Evolutionary conservation across 1,140 invertebrate species (phyloP), one percentile per base, ranked within the genome.

Genomic region (Archivesica marissinica): DNA sequence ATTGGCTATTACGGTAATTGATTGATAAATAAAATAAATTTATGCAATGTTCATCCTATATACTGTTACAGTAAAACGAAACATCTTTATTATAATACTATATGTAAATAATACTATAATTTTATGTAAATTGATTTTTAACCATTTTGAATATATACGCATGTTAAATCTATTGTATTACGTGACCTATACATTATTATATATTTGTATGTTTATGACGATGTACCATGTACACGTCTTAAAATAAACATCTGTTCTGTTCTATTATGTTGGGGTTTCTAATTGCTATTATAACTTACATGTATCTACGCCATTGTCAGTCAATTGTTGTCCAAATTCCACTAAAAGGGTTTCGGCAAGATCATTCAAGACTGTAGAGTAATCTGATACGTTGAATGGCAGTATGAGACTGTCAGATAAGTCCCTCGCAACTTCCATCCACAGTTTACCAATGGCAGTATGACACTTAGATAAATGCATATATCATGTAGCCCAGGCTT

Each of bases 371-470:
- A 75, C 81, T 13, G 17, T 20, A 38, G 86, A 84, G 77, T 90
- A 91, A 72, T 89, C 88, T 0, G 74, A 72, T 3, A 91, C 86
- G 61, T 93, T 92, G 39, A 94, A 91, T 6, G 94, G 94, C 17
- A 95, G 74, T 39, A 94, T 74, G 13, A 93, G 80, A 9, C 92
- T 89, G 82, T 95, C 94, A 13, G 93, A 90, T 47, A 95, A 87
- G 38, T 83, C 85, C 11, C 93, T 75, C 15, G 90, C 88, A 47
- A 94, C 54, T 77, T 94, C 93, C 9, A 87, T 88, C 88, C 89
- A 91, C 17, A 93, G 88, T 28, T 92, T 89, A n/a, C 89, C 91
- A 2, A 94, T 88, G 0, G 94, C 93, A 39, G 56, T 82, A 74
- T 94, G 93, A 33, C 87, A 92, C 91, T 92, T 72, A n/a, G 85